A percentile compares a stretch with the other conserved stretches of the same genome.
Conservation (phyloP, 2,797 vertebrate genomes). For the Odontamblyopus lacepedii region DNA sequence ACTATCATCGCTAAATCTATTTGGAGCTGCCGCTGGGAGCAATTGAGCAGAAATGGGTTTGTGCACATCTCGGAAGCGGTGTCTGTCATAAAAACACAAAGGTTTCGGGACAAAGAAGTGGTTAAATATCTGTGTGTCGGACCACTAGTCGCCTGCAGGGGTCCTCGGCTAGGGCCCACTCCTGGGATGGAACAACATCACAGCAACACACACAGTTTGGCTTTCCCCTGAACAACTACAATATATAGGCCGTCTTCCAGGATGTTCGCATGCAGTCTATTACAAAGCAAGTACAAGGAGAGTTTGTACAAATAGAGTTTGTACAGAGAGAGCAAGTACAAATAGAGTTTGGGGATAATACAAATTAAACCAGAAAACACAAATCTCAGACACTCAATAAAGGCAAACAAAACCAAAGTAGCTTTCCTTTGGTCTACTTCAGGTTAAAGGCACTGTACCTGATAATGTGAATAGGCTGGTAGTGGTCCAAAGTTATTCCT, state of each 20-base stretch:
- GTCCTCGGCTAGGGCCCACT: slow-evolving; percentile 59
- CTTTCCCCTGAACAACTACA: slow-evolving; percentile 47
- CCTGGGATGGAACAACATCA: slow-evolving; percentile 68
- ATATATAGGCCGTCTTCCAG: slow-evolving; percentile 50
- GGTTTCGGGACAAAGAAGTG: slow-evolving; percentile 72
- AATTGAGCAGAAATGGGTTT: slow-evolving; percentile 82
- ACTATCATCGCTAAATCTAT: slow-evolving; percentile 83
- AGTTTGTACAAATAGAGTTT: slow-evolving; percentile 41
- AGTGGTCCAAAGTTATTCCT: too few relatives aligned
- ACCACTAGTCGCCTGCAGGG: slow-evolving; percentile 62
- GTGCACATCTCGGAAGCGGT: slow-evolving; percentile 79
- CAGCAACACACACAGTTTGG: slow-evolving; percentile 51
- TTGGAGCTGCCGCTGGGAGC: slow-evolving; percentile 80
- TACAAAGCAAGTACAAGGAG: slow-evolving; percentile 44
- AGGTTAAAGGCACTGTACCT: too few relatives aligned
- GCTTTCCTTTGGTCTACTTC: too few relatives aligned
- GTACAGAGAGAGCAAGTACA: slow-evolving; percentile 16
- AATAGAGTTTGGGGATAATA: slow-evolving; percentile 22
- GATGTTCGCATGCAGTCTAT: slow-evolving; percentile 29
- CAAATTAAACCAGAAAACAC: background rate
- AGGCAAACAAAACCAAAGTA: too few relatives aligned
- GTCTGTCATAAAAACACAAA: slow-evolving; percentile 80
- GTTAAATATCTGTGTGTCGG: slow-evolving; percentile 76
- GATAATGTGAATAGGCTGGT: too few relatives aligned
- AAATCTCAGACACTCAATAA: background rate